Evolutionary conservation across 2,888 invertebrate species (phyloP), one percentile per base, ranked within the genome.

Genomic region (Siphonodentalium dalli): DNA sequence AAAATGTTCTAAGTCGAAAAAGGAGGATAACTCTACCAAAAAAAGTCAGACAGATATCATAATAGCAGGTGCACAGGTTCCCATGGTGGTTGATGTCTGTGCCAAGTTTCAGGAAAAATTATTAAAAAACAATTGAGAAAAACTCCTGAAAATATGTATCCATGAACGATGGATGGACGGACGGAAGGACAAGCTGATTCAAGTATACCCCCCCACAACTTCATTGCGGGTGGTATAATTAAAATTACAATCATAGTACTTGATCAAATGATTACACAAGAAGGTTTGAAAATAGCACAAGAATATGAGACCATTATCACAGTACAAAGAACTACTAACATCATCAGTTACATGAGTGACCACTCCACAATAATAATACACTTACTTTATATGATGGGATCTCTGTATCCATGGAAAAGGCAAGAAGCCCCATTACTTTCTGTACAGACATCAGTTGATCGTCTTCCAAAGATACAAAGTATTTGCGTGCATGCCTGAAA

Each of bases 371-470:
- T 21, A 15, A 28, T 11, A 23, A 6, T n/a, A n/a, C 18, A 7
- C 27, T 41, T 58, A 79, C 79, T 68, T 71, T 74, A 52, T 78
- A 79, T 13, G 74, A 72, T 20, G 66, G 52, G 21, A 74, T 61
- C 11, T 65, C 46, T 24, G 77, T 74, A 55, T 60, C 58, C 5
- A 63, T 51, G 7, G 75, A 91, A 82, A 95, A 96, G 1, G 96
- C 97, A 42, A 97, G 85, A 72, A 97, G 87, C 35, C 93, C 96
- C 96, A 97, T 97, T 65, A 92, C 93, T 75, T 91, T 90, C 79
- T 94, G 93, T 43, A 97, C 92, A 42, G 87, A 86, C 35, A 94
- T 81, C 75, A 93, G 93, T 29, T 62, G 63, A 5, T 90, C 91
- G 47, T 92, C 91, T 74, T 95, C 93, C 71, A 90, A 90, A 24